A percentile compares a stretch with the other conserved stretches of the same genome.
These are phyloP conservation scores for Leucozona laternaria DNA, from an alignment of 2,888 invertebrate genomes.

Conservation along the genomic window DNA sequence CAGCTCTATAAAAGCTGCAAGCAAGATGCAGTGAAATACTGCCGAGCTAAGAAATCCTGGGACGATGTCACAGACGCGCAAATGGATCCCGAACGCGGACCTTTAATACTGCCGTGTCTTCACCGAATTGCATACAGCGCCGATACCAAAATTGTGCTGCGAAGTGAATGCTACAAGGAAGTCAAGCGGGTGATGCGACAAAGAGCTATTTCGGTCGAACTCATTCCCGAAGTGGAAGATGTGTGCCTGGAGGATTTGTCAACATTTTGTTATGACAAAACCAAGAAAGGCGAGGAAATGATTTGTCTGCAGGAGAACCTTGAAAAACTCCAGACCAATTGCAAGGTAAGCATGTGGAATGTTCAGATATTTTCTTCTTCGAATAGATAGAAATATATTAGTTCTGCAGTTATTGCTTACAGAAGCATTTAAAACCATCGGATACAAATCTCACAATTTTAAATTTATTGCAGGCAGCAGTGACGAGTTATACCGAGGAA, in stretches of 20 bases:
- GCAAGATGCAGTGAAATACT: conserved; percentile 92
- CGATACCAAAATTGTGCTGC: conserved; percentile 84
- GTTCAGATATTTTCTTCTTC: neutral
- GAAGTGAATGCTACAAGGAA: conserved; percentile 87
- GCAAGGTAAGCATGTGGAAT: conserved; percentile 84
- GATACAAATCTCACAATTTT: neutral
- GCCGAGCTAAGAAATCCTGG: conserved; percentile 92
- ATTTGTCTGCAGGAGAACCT: conserved; percentile 94
- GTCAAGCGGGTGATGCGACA: conserved; percentile 96
- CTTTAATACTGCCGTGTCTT: conserved; percentile 94
- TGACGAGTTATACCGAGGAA: conserved; percentile 94
- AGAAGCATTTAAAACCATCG: neutral
- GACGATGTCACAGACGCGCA: conserved; percentile 86
- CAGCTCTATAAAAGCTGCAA: conserved; percentile 94
- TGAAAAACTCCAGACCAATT: conserved; percentile 88
- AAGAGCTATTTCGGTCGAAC: conserved; percentile 95
- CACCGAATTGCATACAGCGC: conserved; percentile 88
- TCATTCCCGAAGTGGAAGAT: conserved; percentile 97
- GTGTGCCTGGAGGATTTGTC: conserved; percentile 94
- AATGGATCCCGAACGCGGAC: conserved; percentile 91
- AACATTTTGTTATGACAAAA: conserved; percentile 91
- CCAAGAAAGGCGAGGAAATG: conserved; percentile 96
- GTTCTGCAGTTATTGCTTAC: neutral
- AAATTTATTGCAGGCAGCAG: conserved; percentile 83
- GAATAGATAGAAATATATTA: neutral